Evolutionary conservation across 2,113 vertebrate genomes (phyloP), one percentile per base, ranked within the genome.

Genomic region (Rana temporaria): DNA sequence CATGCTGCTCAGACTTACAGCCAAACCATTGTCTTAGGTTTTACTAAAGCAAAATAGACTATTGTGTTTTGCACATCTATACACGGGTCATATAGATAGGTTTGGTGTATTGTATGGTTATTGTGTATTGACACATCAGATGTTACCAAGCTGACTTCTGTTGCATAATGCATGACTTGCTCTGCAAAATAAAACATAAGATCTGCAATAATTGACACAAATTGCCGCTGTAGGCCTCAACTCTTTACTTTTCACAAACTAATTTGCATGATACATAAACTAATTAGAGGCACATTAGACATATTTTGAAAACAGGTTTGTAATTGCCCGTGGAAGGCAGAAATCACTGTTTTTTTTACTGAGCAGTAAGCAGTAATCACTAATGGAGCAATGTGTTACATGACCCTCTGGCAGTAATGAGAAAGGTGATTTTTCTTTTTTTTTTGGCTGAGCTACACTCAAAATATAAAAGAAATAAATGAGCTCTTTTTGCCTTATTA

Each of bases 221-320:
- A 48, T 62, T 32, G 30, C 48, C 20, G 62, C 38, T n/a, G 20
- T 15, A 66, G 63, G 38, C 62, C 17, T 30, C 57, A 24, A 52
- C 38, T 75, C 34, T n/a, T 20, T 38, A 26, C 52, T 32, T 69
- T 32, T 17, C 22, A 30, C 63, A 60, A 69, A 34, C 34, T 69
- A 11, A 79, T 79, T 79, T 78, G 76, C 52, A 79, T 79, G 22
- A 79, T 60, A 68, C 68, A 20, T 69, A 56, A 69, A 68, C 53
- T 69, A 79, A 59, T 79, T 79, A 79, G 30, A 19, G 3, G 48
- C 19, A 59, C 65, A 69, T 79, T 69, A 69, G 52, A 66, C 32
- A 56, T 32, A 57, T 79, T 66, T 24, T 78, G 18, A 55, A 69
- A 60, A 59, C 52, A 69, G 34, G 26, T 19, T 34, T 69, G 48